Evolutionary conservation across 1,140 invertebrate genomes (phyloP).

Genomic region (Cydia strobilella): DNA sequence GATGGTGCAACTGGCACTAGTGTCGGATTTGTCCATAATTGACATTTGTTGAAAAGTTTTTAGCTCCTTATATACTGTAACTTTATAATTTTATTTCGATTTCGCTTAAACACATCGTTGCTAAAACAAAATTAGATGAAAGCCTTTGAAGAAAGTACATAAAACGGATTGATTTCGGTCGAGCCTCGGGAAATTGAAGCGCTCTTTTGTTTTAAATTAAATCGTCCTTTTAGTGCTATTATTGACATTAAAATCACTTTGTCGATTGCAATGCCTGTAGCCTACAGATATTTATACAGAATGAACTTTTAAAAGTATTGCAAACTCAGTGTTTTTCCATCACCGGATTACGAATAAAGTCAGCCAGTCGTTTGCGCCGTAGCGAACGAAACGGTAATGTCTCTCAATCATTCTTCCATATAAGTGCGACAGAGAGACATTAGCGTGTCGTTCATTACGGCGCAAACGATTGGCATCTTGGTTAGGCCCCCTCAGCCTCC

Average conservation of each 20-base stretch:
- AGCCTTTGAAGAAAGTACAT: constrained; percentile 27
- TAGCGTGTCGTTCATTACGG: too few relatives aligned
- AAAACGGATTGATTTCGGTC: constrained; percentile 30
- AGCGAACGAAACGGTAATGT: too few relatives aligned
- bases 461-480: too few relatives aligned
- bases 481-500: too few relatives aligned
- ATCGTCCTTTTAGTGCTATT: constrained; percentile 1
- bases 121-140: constrained; percentile 1
- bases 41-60: constrained; percentile 25
- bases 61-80: neutral
- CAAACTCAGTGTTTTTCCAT: too few relatives aligned
- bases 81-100: constrained; percentile 7
- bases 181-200: constrained; percentile 22
- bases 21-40: constrained; percentile 22
- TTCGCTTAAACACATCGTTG: constrained; percentile 15
- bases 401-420: too few relatives aligned
- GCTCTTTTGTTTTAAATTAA: constrained; percentile 19
- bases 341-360: too few relatives aligned
- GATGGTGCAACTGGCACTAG: too few relatives aligned
- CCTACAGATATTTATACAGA: too few relatives aligned
- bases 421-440: too few relatives aligned
- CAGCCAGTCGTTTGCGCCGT: too few relatives aligned
- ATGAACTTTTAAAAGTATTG: too few relatives aligned
- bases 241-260: constrained; percentile 7
- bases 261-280: neutral